A percentile compares a stretch with the other conserved stretches of the same genome.
phyloP scores from a whole-genome alignment of 2,113 vertebrate genomes.

The Ceyx melanurus region DNA sequence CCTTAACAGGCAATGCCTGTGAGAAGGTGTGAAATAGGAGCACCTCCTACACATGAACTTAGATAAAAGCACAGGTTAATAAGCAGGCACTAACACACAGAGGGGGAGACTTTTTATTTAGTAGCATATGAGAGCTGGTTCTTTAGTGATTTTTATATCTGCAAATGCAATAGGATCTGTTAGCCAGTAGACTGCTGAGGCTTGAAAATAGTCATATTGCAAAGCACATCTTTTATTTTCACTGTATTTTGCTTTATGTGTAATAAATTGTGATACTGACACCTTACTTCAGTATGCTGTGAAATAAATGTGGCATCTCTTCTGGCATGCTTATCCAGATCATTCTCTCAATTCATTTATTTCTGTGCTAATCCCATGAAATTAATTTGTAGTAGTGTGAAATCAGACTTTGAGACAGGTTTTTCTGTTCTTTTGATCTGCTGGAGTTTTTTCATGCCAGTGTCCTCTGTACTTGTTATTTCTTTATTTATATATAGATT shows the following conservation, averaged over 20 bases:
- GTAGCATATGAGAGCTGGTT: neutral
- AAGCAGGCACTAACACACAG: neutral
- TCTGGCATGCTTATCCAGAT: neutral
- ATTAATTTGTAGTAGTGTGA: neutral
- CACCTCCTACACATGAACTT: neutral
- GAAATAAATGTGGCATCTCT: neutral
- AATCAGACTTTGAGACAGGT: neutral
- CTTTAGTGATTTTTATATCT: neutral
- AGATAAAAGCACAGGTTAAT: neutral
- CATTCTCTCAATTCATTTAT: neutral
- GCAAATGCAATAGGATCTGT: neutral
- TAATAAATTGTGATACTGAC: neutral
- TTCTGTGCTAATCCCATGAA: neutral
- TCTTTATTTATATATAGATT: neutral
- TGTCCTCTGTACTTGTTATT: neutral
- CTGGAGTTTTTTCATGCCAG: neutral
- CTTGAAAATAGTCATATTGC: neutral
- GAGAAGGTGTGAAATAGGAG: neutral
- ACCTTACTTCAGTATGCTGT: neutral
- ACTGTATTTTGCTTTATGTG: neutral
- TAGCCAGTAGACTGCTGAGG: neutral
- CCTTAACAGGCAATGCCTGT: neutral
- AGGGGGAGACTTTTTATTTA: neutral
- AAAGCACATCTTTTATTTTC: neutral
- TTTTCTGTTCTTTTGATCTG: neutral